These are phyloP conservation scores for Siniperca obscura DNA, from an alignment of 2,797 vertebrate genomes.

Conservation along the genomic window DNA sequence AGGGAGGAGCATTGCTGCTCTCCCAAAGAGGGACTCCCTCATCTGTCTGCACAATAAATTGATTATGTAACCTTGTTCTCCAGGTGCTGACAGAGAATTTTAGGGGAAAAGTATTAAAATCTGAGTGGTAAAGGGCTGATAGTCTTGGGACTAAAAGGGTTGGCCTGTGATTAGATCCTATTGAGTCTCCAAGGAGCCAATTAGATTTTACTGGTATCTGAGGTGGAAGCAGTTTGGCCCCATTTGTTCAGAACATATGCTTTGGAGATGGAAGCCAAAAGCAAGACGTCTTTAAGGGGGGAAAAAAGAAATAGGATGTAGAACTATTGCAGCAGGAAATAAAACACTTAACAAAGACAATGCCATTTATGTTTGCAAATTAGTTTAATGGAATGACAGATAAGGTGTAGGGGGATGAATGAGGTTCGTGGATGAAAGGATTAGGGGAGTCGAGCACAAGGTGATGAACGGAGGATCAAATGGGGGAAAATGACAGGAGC, in stretches of 20 bases:
- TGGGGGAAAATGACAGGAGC: not conserved
- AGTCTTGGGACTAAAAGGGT: conserved; percentile 28
- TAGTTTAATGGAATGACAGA: not conserved
- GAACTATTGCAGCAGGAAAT: not conserved
- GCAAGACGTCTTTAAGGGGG: not conserved
- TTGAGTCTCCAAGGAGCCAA: conserved; percentile 26
- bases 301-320: not conserved
- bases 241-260: conserved; percentile 32
- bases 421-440: not conserved
- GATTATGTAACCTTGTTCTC: conserved; percentile 68
- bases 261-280: conserved; percentile 19
- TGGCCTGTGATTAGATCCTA: conserved; percentile 49
- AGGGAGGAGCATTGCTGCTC: conserved; percentile 35
- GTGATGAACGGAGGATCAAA: not conserved
- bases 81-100: conserved; percentile 70
- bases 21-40: conserved; percentile 54
- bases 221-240: conserved; percentile 23
- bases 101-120: conserved; percentile 58
- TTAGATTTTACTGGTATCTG: conserved; percentile 38
- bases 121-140: conserved; percentile 37
- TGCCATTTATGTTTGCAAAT: not conserved
- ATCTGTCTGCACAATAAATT: conserved; percentile 71
- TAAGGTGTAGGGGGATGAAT: not conserved
- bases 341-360: not conserved
- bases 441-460: not conserved